phyloP scores from a whole-genome alignment of 2,113 vertebrate species.

The Mobula hypostoma region DNA sequence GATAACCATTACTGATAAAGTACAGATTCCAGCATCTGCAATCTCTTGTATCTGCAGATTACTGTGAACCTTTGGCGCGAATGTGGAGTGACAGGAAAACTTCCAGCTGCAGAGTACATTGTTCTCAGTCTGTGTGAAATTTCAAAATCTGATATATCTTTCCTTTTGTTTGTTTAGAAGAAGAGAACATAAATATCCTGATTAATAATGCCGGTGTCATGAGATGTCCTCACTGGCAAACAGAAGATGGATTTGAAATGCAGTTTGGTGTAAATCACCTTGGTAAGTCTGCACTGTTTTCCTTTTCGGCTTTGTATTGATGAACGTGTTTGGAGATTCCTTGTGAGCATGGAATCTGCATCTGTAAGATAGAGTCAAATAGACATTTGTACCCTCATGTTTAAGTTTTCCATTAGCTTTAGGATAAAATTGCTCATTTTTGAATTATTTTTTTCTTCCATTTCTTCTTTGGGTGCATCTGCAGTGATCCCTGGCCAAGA shows the following conservation, averaged over 20 bases:
- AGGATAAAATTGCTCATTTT: neutral
- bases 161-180: constrained; percentile 52
- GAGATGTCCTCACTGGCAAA: constrained; percentile 72
- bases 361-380: neutral
- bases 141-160: neutral
- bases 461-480: neutral
- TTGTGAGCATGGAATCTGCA: neutral
- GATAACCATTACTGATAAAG: too few relatives aligned
- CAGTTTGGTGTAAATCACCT: constrained; percentile 79
- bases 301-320: neutral
- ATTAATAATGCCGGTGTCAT: constrained; percentile 79
- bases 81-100: neutral
- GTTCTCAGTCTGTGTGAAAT: neutral
- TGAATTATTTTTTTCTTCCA: neutral
- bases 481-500: too few relatives aligned
- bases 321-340: neutral
- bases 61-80: too few relatives aligned
- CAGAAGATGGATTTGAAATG: constrained; percentile 77
- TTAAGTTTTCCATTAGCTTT: neutral
- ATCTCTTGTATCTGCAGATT: too few relatives aligned
- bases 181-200: constrained; percentile 64
- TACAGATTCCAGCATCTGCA: too few relatives aligned
- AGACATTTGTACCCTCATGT: neutral
- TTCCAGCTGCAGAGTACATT: neutral
- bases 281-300: constrained; percentile 50